Evolutionary conservation across 2,113 vertebrate genomes (phyloP).

Genomic region (Phyllostomus hastatus): DNA sequence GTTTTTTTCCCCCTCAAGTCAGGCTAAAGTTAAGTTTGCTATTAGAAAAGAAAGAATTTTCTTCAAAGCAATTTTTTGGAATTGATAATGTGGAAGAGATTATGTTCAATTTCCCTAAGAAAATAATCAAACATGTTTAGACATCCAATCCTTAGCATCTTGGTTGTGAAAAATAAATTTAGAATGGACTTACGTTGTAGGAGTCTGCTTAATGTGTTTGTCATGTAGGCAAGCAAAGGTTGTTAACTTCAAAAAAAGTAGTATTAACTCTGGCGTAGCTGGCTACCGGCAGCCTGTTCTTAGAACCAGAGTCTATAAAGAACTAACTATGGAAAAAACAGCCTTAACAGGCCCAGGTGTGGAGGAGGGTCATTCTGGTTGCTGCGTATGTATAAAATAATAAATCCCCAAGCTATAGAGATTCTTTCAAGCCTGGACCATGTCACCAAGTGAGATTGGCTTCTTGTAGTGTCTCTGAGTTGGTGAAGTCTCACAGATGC

Average conservation of each 20-base stretch:
- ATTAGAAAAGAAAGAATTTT: not conserved
- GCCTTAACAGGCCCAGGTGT: not conserved
- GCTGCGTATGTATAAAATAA: not conserved
- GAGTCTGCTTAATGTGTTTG: not conserved
- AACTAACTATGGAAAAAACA: not conserved
- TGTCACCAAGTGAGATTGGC: not conserved
- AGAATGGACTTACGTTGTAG: not conserved
- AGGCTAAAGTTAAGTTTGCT: not conserved
- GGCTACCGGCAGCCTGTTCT: not conserved
- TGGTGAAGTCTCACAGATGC: not conserved
- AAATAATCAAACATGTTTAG: not conserved
- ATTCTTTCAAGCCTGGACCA: not conserved
- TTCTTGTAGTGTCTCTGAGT: not conserved
- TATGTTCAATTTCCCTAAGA: not conserved
- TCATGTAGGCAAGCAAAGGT: not conserved
- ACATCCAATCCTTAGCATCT: not conserved
- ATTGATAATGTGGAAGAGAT: not conserved
- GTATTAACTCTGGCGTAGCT: not conserved
- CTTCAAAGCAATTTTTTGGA: not conserved
- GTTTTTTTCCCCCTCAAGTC: not conserved
- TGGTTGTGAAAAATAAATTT: conserved; percentile 22
- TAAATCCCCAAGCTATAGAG: not conserved
- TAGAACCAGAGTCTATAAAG: not conserved
- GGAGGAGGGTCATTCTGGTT: not conserved
- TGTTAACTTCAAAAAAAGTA: not conserved